These are phyloP conservation scores for Rhinopomastus cyanomelas DNA, from an alignment of 2,113 vertebrate genomes.

Conservation along the genomic window DNA sequence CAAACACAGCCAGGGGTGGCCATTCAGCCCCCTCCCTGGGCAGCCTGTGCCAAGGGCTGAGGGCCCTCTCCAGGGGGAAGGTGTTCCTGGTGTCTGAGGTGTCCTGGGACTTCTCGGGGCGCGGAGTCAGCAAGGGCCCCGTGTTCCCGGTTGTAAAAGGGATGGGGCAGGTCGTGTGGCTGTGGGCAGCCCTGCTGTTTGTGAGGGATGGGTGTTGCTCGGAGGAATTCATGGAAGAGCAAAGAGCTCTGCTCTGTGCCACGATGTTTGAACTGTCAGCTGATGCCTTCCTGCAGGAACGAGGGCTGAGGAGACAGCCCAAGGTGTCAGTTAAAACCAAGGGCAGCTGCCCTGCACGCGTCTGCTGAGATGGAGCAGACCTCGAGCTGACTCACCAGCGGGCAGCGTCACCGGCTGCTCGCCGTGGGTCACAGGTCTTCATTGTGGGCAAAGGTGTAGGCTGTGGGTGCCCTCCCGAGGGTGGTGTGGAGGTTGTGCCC, in stretches of 20 bases:
- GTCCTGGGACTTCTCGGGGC: too few relatives aligned
- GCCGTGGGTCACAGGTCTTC: not conserved
- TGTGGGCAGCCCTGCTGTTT: not conserved
- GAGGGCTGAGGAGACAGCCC: not conserved
- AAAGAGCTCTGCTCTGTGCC: too few relatives aligned
- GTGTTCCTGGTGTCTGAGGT: too few relatives aligned
- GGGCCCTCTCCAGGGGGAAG: too few relatives aligned
- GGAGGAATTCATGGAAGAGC: not conserved
- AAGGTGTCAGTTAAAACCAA: not conserved
- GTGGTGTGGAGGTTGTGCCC: not conserved
- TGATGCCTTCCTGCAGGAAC: too few relatives aligned
- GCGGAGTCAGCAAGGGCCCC: not conserved
- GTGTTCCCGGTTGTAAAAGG: not conserved
- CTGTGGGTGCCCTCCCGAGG: not conserved
- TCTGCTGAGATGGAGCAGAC: not conserved
- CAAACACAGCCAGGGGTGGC: too few relatives aligned
- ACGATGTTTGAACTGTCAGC: too few relatives aligned
- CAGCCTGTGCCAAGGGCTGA: too few relatives aligned
- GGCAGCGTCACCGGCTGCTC: not conserved
- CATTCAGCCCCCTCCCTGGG: too few relatives aligned
- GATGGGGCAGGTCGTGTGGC: not conserved
- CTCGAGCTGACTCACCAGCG: not conserved
- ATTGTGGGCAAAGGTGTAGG: not conserved
- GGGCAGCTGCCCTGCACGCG: not conserved
- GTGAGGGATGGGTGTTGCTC: accelerated